A percentile compares a stretch with the other conserved stretches of the same genome.
Evolutionary conservation across 2,888 invertebrate species (phyloP).

Genomic region (Bhutanitis thaidina): DNA sequence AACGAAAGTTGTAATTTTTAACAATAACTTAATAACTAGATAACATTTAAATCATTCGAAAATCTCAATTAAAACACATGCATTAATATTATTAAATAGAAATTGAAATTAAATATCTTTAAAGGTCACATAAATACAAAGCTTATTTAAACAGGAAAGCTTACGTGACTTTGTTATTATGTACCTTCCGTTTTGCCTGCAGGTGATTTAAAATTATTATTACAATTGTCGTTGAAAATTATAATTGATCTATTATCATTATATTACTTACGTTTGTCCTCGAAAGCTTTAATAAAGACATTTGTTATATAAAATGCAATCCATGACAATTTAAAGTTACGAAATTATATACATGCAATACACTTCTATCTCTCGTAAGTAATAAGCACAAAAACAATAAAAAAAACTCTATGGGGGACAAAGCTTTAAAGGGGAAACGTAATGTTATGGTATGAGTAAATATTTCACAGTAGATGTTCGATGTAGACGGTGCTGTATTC

Average conservation of each 20-base stretch:
- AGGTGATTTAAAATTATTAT: slow-evolving; percentile 15
- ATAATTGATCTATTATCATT: background rate
- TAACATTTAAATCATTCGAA: background rate
- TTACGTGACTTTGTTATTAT: slow-evolving; percentile 6
- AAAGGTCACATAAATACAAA: background rate
- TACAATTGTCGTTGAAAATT: background rate
- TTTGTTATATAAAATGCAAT: slow-evolving; percentile 4
- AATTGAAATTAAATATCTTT: background rate
- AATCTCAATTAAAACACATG: background rate
- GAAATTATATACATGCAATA: slow-evolving; percentile 40
- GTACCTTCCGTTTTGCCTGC: slow-evolving; percentile 20
- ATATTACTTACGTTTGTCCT: slow-evolving; percentile 18
- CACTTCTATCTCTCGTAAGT: slow-evolving; percentile 41
- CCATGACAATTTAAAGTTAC: slow-evolving; percentile 13
- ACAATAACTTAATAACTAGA: background rate
- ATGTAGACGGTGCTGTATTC: slow-evolving; percentile 13
- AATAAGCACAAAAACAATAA: slow-evolving; percentile 63
- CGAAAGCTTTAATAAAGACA: slow-evolving; percentile 16
- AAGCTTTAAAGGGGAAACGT: slow-evolving; percentile 55
- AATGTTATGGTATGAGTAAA: slow-evolving; percentile 18
- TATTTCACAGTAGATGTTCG: slow-evolving; percentile 11
- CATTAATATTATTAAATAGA: slow-evolving; percentile 1
- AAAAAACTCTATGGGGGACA: slow-evolving; percentile 54
- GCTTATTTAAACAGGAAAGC: slow-evolving; percentile 2
- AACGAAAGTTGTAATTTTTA: background rate